Percentiles rank a stretch among this genome's conserved stretches.
phyloP scores from a whole-genome alignment of 2,113 vertebrate genomes.

The Eleginops maclovinus region DNA sequence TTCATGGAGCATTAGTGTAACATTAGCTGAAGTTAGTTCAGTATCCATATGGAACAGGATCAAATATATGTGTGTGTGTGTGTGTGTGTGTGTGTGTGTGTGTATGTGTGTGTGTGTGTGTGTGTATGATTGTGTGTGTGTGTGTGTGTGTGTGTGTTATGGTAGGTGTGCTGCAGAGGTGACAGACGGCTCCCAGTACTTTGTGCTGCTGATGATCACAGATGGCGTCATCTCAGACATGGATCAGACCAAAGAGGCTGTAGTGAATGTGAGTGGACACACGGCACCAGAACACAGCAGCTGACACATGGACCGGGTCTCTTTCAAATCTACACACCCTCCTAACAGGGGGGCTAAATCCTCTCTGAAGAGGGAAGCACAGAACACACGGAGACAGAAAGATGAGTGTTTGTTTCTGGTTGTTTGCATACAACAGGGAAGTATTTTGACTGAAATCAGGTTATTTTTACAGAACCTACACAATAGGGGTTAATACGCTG shows the following conservation, averaged over 20 bases:
- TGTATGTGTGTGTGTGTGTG: slow-evolving; percentile 31
- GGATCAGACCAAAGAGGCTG: slow-evolving; percentile 94
- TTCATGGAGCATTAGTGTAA: too few species aligned
- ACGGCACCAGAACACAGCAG: background rate
- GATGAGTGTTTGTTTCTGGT: background rate
- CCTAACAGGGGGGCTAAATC: background rate
- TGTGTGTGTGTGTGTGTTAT: slow-evolving; percentile 21
- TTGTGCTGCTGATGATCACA: slow-evolving; percentile 93
- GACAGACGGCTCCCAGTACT: slow-evolving; percentile 93
- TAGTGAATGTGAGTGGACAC: slow-evolving; percentile 87
- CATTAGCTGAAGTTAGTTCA: too few species aligned
- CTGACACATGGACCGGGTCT: background rate
- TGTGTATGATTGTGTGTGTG: slow-evolving; percentile 76
- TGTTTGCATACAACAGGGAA: background rate
- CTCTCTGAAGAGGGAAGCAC: background rate
- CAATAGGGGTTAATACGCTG: too few species aligned
- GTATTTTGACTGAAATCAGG: too few species aligned
- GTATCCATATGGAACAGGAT: too few species aligned
- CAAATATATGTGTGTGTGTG: slow-evolving; percentile 12
- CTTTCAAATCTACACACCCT: background rate
- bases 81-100: slow-evolving; percentile 31
- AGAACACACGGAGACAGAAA: background rate
- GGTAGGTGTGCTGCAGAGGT: slow-evolving; percentile 86
- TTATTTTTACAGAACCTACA: background rate
- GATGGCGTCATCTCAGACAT: slow-evolving; percentile 94